Percentiles rank a stretch among this genome's conserved stretches.
Evolutionary conservation across 1,140 invertebrate species (phyloP).

Genomic region (Drosophila pandora): DNA sequence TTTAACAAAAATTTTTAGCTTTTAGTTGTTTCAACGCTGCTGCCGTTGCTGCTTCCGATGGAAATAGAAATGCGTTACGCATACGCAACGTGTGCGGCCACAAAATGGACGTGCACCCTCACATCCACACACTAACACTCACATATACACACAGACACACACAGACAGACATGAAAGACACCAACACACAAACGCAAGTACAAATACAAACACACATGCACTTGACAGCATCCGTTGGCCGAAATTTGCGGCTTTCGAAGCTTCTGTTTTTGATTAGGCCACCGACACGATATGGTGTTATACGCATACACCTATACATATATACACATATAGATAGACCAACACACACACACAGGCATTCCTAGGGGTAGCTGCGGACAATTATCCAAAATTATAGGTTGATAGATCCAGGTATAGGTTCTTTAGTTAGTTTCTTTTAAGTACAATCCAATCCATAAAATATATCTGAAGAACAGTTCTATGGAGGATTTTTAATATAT

Average conservation of each 20-base stretch:
- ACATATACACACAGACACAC: not conserved
- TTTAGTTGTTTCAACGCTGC: slow-evolving; percentile 69
- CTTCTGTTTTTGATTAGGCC: slow-evolving; percentile 79
- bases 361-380: not conserved
- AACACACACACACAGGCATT: not conserved
- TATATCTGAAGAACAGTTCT: too few species aligned
- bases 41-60: slow-evolving; percentile 12
- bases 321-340: not conserved
- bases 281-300: slow-evolving; percentile 24
- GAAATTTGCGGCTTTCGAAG: slow-evolving; percentile 64
- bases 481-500: too few species aligned
- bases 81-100: slow-evolving; percentile 71
- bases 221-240: slow-evolving; percentile 51
- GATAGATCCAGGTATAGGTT: not conserved
- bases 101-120: slow-evolving; percentile 44
- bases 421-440: too few species aligned
- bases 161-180: not conserved
- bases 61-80: slow-evolving; percentile 66
- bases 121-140: too few species aligned
- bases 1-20: slow-evolving; percentile 72
- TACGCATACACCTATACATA: not conserved
- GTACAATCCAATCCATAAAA: too few species aligned
- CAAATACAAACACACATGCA: slow-evolving; percentile 2
- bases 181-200: slow-evolving; percentile 8
- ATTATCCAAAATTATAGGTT: not conserved